Conservation (phyloP, 64 coral and sea anemone species). For the Anthopleura sola region DNA sequence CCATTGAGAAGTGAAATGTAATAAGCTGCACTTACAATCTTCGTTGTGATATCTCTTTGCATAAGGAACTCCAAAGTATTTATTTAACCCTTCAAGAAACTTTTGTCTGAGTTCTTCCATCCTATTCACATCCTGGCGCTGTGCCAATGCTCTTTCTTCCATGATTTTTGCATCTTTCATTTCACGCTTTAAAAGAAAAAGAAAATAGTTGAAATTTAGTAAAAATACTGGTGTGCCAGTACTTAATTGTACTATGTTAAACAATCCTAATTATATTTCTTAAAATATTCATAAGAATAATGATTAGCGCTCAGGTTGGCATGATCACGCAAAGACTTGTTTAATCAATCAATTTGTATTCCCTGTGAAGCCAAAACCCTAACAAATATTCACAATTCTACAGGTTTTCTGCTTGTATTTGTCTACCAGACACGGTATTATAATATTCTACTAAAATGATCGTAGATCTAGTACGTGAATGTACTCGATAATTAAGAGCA, state of each 20-base stretch:
- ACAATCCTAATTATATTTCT: not conserved
- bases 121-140: conserved; percentile 34
- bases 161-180: conserved; percentile 50
- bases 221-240: not conserved
- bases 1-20: too few species aligned
- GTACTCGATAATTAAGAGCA: not conserved
- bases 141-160: conserved; percentile 45
- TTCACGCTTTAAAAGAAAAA: conserved; percentile 58
- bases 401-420: too few species aligned
- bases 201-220: not conserved
- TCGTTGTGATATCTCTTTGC: conserved; percentile 89
- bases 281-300: not conserved
- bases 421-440: too few species aligned
- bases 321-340: not conserved
- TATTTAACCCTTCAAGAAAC: conserved; percentile 77
- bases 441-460: not conserved
- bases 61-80: conserved; percentile 92
- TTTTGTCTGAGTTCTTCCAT: conserved; percentile 65
- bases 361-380: not conserved
- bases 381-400: not conserved
- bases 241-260: too few species aligned
- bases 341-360: not conserved
- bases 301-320: not conserved
- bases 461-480: too few species aligned
- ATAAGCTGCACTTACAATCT: conserved; percentile 80